Conservation (phyloP, 1,140 invertebrate genomes). For the Leucophenga varia region DNA sequence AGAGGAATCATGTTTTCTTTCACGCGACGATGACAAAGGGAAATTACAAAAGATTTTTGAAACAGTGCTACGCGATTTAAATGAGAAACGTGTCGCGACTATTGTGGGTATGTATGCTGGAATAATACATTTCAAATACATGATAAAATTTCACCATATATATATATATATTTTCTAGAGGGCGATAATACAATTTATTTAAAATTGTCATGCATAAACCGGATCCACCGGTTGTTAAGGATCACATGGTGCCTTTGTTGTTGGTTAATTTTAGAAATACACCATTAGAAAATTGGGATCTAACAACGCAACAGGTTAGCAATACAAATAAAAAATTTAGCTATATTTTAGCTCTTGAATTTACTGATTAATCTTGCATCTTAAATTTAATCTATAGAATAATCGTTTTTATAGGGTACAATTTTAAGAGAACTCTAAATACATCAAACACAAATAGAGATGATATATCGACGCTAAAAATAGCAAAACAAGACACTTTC, state of each 20-base stretch:
- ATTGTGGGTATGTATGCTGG: constrained; percentile 69
- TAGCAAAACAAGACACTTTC: no score
- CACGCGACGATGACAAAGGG: constrained; percentile 64
- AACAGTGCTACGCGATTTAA: constrained; percentile 77
- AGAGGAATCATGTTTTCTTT: constrained; percentile 78
- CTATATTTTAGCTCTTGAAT: no score
- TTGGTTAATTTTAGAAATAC: constrained; percentile 40
- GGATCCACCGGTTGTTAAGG: constrained; percentile 80
- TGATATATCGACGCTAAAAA: no score
- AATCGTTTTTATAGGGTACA: no score
- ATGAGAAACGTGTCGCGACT: constrained; percentile 74
- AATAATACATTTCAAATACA: no score
- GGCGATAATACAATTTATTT: constrained; percentile 78
- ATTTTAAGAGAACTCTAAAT: not conserved
- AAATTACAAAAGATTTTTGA: constrained; percentile 73
- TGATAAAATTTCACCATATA: no score
- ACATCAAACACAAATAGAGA: not conserved
- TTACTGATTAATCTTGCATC: no score
- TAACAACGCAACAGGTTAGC: constrained; percentile 82
- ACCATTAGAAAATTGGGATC: constrained; percentile 75
- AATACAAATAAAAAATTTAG: not conserved
- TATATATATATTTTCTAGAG: constrained; percentile 61
- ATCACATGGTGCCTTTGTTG: constrained; percentile 90
- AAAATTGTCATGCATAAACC: constrained; percentile 74
- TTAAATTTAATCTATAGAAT: no score